Base-by-base conservation (phyloP, 2,888 invertebrate species). In the Chaetogeoica ovagalla region DNA sequence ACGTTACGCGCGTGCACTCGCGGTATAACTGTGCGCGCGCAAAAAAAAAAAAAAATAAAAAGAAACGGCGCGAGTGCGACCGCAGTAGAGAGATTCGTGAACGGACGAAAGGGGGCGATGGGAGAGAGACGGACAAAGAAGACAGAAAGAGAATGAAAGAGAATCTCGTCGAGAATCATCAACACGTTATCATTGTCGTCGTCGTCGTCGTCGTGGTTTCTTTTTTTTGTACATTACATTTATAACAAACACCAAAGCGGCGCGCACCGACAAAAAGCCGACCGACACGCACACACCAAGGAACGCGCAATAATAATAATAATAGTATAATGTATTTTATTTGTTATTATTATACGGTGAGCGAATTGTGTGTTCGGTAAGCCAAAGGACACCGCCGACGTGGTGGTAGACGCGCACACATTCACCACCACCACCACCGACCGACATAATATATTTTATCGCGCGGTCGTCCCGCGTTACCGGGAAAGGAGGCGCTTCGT, bases 301-400 rank as follows among this genome's bases (percentile, higher is more conserved):
- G n/a, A n/a, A n/a, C n/a, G n/a, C n/a, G n/a, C n/a, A 52, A 30
- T 30, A 30, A 30, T 52, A 11, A 52, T 62, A 30, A 69, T 69
- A 55, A 70, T 59, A 74, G 55, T 65, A 65, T 69, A 69, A 69
- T 77, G 77, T 77, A 77, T 77, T 77, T 69, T 77, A 30, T 30
- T 30, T 4, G 30, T 77, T 77, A 69, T 77, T 77, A 77, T 77
- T 77, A 77, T 77, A 77, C 77, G 77, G 77, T 77, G 77, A 69
- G 37, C 77, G 37, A 77, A 69, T 69, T 55, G 69, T 77, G 68
- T 37, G 59, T n/a, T 43, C 15, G 6, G 19, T 30, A 69, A 77
- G 52, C 69, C 77, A 77, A 77, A 77, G 77, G 77, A 77, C 55
- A 70, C 77, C 77, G 70, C 66, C 70, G 37, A 62, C 19, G 19